phyloP scores from a whole-genome alignment of 2,113 vertebrate genomes.

The Varanus salvator region DNA sequence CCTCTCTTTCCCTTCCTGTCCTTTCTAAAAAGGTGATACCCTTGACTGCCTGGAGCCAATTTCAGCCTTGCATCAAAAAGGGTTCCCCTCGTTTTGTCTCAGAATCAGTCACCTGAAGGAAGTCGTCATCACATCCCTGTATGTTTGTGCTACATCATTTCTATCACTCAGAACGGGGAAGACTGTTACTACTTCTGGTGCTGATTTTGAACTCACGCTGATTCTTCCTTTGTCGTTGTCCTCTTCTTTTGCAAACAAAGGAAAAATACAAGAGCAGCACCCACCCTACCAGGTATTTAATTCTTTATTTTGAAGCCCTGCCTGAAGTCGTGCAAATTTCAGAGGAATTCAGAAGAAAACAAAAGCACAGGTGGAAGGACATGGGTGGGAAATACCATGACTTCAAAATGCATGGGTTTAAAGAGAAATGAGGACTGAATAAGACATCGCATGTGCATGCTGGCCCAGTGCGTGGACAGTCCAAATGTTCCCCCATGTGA shows the following conservation, averaged over 20 bases:
- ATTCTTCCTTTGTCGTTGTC: no score
- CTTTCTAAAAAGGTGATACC: no score
- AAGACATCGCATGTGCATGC: not conserved
- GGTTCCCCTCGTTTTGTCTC: no score
- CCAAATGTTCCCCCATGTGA: not conserved
- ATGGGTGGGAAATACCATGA: not conserved
- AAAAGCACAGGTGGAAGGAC: slow-evolving; percentile 16
- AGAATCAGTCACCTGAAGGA: not conserved
- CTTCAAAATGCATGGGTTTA: not conserved
- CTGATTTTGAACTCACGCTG: not conserved
- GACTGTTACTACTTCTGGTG: not conserved
- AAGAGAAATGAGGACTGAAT: not conserved
- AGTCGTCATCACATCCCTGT: not conserved
- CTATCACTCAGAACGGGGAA: not conserved
- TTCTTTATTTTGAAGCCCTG: slow-evolving; percentile 23
- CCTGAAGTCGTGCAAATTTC: slow-evolving; percentile 38
- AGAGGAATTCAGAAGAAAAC: slow-evolving; percentile 26
- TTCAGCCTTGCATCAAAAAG: no score
- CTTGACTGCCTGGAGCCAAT: no score
- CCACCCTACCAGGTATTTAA: not conserved
- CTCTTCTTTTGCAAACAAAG: not conserved
- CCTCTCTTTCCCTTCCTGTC: no score
- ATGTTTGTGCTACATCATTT: not conserved
- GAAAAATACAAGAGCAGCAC: not conserved
- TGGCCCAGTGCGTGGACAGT: not conserved